Evolutionary conservation across 1,140 invertebrate species (phyloP).

Genomic region (Mylabris phalerata): DNA sequence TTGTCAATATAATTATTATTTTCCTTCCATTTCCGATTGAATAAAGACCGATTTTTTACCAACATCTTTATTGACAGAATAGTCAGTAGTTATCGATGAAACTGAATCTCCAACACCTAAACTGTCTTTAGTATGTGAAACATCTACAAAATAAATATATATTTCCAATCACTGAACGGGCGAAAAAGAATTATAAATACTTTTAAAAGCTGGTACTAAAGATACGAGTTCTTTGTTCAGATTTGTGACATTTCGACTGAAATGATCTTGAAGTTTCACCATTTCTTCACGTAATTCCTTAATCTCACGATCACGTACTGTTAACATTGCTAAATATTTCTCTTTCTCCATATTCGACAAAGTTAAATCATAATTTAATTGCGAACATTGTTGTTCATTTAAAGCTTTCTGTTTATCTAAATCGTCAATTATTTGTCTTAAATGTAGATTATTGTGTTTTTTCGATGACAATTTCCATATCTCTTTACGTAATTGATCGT

Average conservation of each 20-base stretch:
- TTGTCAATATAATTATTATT: no score
- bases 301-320: constrained; percentile 34
- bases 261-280: constrained; percentile 35
- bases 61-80: no score
- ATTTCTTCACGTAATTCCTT: constrained; percentile 39
- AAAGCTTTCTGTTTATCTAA: constrained; percentile 28
- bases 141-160: no score
- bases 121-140: no score
- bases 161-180: no score
- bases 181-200: no score
- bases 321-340: constrained; percentile 35
- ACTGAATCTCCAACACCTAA: no score
- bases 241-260: constrained; percentile 34
- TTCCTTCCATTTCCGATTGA: no score
- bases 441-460: background rate
- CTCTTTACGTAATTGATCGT: constrained; percentile 9
- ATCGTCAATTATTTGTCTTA: constrained; percentile 20
- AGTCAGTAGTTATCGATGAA: no score
- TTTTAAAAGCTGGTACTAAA: background rate
- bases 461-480: constrained; percentile 2
- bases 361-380: constrained; percentile 32
- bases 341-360: constrained; percentile 36
- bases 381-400: constrained; percentile 25
- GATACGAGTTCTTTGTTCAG: constrained; percentile 25
- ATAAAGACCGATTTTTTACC: no score